Base-by-base conservation (phyloP, 2,797 vertebrate genomes). In the Dipus sagitta region DNA sequence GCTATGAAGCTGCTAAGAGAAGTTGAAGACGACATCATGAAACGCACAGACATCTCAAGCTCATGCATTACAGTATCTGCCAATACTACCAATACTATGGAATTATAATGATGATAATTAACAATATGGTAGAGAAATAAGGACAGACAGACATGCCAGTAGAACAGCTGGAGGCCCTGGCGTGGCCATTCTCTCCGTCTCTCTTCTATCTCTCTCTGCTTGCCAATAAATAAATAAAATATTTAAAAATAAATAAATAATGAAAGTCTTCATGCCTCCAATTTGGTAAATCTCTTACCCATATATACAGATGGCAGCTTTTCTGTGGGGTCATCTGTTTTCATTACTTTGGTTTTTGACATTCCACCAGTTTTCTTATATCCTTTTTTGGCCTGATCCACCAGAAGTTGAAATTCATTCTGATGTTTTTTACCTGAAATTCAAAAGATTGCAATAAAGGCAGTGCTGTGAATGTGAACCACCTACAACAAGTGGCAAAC, bases 381-480 rank as follows among this genome's bases (percentile, higher is more conserved):
- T 67, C 96, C 94, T 26, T 95, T 97, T 78, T 97, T 98, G 74
- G 98, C 95, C 54, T 98, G 98, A 95, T 98, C 96, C 91, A 98
- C 96, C 94, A 98, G 94, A 76, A 97, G 86, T 1, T 97, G 96
- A 93, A 98, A 98, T 86, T 98, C 98, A 42, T 30, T 97, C 42
- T 97, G 97, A 96, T 98, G 98, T 42, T 97, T 98, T 80, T 95
- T 97, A 71, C 98, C 98, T 98, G 95, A 74, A 98, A 98, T 18
- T 86, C 1, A 97, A 93, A 93, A n/a, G 94, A 86, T 75, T 32
- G 90, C 28, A 30, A 75, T 71, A 81, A 93, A 90, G 74, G 54
- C 71, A 74, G 65, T 15, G 60, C 5, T n/a, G 26, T 24, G 64
- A 83, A 42, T 52, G 42, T 58, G 34, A 86, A 20, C 24, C 0